Conservation (phyloP, 2,888 invertebrate species). For the Rugalucina vietnamica region DNA sequence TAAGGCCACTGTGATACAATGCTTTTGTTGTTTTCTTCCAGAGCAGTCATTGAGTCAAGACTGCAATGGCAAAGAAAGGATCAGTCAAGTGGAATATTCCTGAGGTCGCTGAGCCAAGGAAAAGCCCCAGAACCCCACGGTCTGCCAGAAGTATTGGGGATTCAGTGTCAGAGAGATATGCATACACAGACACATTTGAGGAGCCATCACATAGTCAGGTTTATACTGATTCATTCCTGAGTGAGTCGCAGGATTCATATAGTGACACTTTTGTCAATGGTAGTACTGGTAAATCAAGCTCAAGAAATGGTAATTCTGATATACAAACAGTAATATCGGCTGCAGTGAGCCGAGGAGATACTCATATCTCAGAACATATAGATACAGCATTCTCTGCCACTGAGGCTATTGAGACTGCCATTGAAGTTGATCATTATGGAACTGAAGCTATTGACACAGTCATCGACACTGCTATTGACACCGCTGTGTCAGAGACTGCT, state of each 20-base stretch:
- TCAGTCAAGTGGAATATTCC: constrained; percentile 44
- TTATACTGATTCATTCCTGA: constrained; percentile 55
- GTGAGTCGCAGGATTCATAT: constrained; percentile 52
- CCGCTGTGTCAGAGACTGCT: not conserved
- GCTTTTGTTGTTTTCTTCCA: no score
- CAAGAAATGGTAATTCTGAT: constrained; percentile 20
- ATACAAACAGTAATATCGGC: constrained; percentile 38
- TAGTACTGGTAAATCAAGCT: constrained; percentile 16
- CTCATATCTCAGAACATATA: constrained; percentile 28
- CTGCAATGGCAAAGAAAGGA: constrained; percentile 28
- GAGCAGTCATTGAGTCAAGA: no score
- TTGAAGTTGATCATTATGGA: constrained; percentile 38
- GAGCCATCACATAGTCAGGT: constrained; percentile 31
- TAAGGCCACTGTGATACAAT: no score
- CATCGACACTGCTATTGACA: not conserved
- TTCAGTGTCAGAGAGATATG: constrained; percentile 43
- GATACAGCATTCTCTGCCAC: constrained; percentile 39
- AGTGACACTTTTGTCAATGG: constrained; percentile 50
- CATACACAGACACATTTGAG: constrained; percentile 47
- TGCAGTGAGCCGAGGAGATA: constrained; percentile 29
- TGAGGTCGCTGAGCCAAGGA: constrained; percentile 1
- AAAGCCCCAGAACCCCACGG: constrained; percentile 5
- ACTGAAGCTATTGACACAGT: constrained; percentile 29
- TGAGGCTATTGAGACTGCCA: constrained; percentile 43
- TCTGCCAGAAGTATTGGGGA: constrained; percentile 21